Evolutionary conservation across 2,113 vertebrate species (phyloP), one percentile per base, ranked within the genome.

Genomic region (Chitala chitala): DNA sequence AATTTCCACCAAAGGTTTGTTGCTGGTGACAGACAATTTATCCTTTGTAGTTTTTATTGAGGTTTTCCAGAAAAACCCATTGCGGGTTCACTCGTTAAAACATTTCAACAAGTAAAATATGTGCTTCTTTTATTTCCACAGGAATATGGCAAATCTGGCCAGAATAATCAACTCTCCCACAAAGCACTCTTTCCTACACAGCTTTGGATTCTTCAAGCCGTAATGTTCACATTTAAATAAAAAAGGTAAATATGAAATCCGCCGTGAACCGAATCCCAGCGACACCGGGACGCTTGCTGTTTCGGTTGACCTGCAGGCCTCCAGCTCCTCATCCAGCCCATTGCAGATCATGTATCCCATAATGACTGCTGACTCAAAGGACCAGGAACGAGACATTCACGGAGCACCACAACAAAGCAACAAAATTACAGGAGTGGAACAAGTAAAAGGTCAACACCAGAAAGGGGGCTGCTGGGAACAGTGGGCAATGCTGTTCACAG

Each of bases 351-450:
- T 29, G 64, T 48, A 31, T 46, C 64, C 42, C 42, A 68, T 68
- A 68, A 68, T 68, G 42, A 68, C 64, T 48, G 42, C 22, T 68
- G 64, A 36, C 64, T 68, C 29, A 46, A 46, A 68, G 64, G 64
- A 68, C 46, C 71, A 31, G 8, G 13, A 46, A 29, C 38, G 31
- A 31, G 36, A 29, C 55, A 61, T 61, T 59, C 42, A 48, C 22
- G 15, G 26, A 7, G 4, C 15, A 56, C 71, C 40, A 61, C 71
- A 59, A 58, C 51, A 40, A 72, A 72, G 71, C 26, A 31, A 22
- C 29, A 17, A 20, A 44, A 72, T 72, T 72, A 69, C 29, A 72
- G 29, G 54, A 46, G 55, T 8, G n/a, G 69, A 26, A 29, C 31
- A 70, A 50, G 17, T 31, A 36, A 46, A n/a, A 68, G 64, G 64